Evolutionary conservation across 2,888 invertebrate species (phyloP).

Genomic region (Tetrapedia diversipes): DNA sequence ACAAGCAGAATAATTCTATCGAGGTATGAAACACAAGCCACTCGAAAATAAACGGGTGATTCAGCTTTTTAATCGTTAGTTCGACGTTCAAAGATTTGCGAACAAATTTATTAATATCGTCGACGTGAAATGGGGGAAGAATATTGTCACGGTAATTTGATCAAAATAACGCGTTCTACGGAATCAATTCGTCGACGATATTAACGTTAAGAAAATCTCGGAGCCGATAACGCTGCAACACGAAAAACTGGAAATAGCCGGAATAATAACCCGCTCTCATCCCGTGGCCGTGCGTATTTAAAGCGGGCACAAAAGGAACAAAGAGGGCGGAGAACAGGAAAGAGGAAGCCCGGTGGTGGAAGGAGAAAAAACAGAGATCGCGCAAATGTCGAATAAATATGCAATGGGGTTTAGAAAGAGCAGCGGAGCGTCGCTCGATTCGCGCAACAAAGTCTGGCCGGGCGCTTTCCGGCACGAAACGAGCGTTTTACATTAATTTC

Average conservation of each 20-base stretch:
- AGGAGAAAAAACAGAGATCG: conserved; percentile 45
- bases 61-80: no score
- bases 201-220: neutral
- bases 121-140: no score
- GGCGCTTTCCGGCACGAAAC: conserved; percentile 31
- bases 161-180: no score
- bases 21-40: no score
- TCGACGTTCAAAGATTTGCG: no score
- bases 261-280: conserved; percentile 22
- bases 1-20: no score
- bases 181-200: neutral
- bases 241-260: neutral
- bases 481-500: conserved; percentile 69
- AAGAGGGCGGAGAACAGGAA: no score
- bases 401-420: conserved; percentile 56
- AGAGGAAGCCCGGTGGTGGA: no score
- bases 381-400: conserved; percentile 68
- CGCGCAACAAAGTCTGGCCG: conserved; percentile 31
- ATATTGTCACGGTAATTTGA: no score
- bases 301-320: conserved; percentile 32
- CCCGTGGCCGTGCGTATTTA: conserved; percentile 23
- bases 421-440: conserved; percentile 31
- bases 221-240: neutral
- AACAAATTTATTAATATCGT: no score
- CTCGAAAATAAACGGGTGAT: no score